phyloP scores from a whole-genome alignment of 2,797 vertebrate genomes.

The Gouania willdenowi region DNA sequence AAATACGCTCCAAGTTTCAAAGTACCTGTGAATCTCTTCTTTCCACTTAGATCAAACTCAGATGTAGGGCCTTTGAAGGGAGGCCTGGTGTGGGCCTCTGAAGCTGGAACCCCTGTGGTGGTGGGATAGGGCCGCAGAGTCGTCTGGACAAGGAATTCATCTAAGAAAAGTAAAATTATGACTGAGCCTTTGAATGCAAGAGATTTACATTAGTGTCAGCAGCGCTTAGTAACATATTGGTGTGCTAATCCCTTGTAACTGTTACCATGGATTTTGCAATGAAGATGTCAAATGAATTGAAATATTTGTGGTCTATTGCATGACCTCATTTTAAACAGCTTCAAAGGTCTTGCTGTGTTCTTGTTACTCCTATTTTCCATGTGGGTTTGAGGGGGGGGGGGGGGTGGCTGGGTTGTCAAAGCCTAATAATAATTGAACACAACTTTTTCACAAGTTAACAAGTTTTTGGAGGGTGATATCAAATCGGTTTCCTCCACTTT shows the following conservation, averaged over 20 bases:
- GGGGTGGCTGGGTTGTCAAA: not conserved
- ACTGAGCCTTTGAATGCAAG: constrained; percentile 23
- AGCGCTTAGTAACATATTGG: constrained; percentile 2
- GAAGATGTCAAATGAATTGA: constrained; percentile 19
- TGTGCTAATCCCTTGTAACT: constrained; percentile 23
- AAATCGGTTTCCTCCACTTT: constrained; percentile 44
- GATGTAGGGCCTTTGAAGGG: constrained; percentile 77
- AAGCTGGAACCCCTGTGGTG: constrained; percentile 22
- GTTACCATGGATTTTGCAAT: constrained; percentile 10
- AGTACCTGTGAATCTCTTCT: constrained; percentile 90
- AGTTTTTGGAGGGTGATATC: constrained; percentile 29
- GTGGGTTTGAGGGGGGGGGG: not conserved
- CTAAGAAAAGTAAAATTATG: constrained; percentile 51
- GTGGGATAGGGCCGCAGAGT: constrained; percentile 61
- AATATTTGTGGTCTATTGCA: constrained; percentile 35
- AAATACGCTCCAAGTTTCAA: too few relatives aligned
- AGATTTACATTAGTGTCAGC: constrained; percentile 12
- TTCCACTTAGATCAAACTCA: constrained; percentile 86
- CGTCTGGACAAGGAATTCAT: constrained; percentile 78
- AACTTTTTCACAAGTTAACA: constrained; percentile 32
- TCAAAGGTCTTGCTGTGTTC: constrained; percentile 24
- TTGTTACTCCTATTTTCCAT: constrained; percentile 41
- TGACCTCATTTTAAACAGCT: constrained; percentile 35
- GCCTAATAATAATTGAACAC: too few relatives aligned
- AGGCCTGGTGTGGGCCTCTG: constrained; percentile 36